phyloP scores from a whole-genome alignment of 2,888 invertebrate species.

The Mythimna lalbum region DNA sequence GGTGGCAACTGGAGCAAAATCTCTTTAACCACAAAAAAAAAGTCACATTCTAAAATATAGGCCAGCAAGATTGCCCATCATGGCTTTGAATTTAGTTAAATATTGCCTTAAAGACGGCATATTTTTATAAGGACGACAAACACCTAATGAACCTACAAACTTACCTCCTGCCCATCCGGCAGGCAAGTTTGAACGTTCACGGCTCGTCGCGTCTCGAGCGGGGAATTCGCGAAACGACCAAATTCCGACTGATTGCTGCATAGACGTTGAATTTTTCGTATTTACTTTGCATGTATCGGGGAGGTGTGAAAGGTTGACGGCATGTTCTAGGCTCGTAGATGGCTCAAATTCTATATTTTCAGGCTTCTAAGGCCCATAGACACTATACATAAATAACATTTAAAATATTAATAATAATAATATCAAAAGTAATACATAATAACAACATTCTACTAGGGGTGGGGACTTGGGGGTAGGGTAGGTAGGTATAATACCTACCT shows the following conservation, averaged over 20 bases:
- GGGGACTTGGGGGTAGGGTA: too few relatives aligned
- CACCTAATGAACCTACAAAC: constrained; percentile 79
- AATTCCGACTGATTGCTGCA: constrained; percentile 63
- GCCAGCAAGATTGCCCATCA: constrained; percentile 52
- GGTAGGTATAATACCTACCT: too few relatives aligned
- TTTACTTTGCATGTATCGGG: constrained; percentile 41
- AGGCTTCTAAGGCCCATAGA: too few relatives aligned
- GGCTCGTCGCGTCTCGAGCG: constrained; percentile 62
- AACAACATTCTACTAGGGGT: too few relatives aligned
- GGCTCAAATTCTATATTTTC: not conserved
- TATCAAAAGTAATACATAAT: too few relatives aligned
- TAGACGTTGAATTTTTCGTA: constrained; percentile 41
- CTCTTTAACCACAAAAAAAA: constrained; percentile 22
- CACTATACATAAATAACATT: too few relatives aligned
- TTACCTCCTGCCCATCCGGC: constrained; percentile 1
- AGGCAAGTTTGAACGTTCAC: constrained; percentile 85
- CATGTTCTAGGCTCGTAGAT: not conserved
- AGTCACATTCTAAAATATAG: constrained; percentile 40
- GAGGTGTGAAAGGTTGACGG: not conserved
- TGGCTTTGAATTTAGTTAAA: constrained; percentile 58
- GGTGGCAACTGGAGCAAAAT: not conserved
- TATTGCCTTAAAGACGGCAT: constrained; percentile 66
- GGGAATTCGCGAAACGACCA: constrained; percentile 38
- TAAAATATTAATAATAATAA: too few relatives aligned
- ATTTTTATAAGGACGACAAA: constrained; percentile 85